Evolutionary conservation across 2,888 invertebrate species (phyloP), one percentile per base, ranked within the genome.

Genomic region (Epiperipatus broadwayi): DNA sequence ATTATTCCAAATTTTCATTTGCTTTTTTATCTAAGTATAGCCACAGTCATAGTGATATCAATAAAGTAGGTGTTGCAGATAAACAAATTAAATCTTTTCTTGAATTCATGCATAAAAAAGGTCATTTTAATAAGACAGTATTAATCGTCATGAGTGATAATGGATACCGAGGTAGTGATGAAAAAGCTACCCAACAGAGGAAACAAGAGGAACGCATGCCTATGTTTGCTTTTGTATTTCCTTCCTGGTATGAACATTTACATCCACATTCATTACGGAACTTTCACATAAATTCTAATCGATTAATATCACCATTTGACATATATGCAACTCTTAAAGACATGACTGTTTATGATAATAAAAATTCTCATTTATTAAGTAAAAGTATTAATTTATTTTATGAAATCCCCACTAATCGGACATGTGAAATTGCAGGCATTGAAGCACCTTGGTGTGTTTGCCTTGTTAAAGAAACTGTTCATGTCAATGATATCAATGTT

Each of bases 361-460:
- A 46, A 33, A 41, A 42, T 16, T 47, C 46, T 5, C 41, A 49
- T 19, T 39, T 46, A 10, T 32, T 39, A 1, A 41, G 45, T 4
- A 46, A 56, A 35, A 54, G 53, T 4, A 51, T 55, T 30, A 57
- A 56, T 39, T 45, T 57, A 21, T 53, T 59, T 40, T 38, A 39
- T 8, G 31, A 43, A 37, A 31, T 42, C 41, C n/a, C n/a, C n/a
- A n/a, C n/a, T n/a, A n/a, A 74, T 46, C 66, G 89, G 16, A 78
- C 78, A 4, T 89, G 89, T 55, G 69, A 72, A 3, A 73, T 83
- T 55, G 91, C 91, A 0, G 80, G 75, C 39, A 78, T 93, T 41
- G 85, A 85, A 54, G 75, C 87, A 0, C 91, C 93, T 56, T 93
- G 91, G 91, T 93, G 93, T 55, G 75, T 85, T 1, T 93, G 93